Percentiles rank a stretch among this genome's conserved stretches.
These are phyloP conservation scores for Porites lobata DNA, from an alignment of 92 coral and sea anemone genomes.

Conservation along the genomic window DNA sequence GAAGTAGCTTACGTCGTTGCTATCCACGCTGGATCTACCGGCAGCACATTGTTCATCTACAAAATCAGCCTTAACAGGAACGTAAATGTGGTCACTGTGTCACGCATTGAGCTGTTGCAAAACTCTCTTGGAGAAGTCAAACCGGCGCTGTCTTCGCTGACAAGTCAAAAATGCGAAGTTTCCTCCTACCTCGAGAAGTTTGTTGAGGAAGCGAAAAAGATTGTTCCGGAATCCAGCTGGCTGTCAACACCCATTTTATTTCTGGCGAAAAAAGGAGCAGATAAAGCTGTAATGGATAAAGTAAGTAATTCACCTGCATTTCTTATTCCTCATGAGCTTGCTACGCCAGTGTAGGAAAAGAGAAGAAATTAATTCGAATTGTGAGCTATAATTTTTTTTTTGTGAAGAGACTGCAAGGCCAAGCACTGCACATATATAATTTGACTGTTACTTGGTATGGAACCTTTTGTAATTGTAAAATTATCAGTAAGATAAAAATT, in stretches of 20 bases:
- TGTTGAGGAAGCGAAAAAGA: neutral
- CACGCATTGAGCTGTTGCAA: slow-evolving; percentile 4
- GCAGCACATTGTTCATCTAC: slow-evolving; percentile 32
- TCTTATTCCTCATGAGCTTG: too few relatives aligned
- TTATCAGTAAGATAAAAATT: too few relatives aligned
- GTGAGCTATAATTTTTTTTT: too few relatives aligned
- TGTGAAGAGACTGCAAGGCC: too few relatives aligned
- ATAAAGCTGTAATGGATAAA: neutral
- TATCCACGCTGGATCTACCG: slow-evolving; percentile 55
- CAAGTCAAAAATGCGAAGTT: neutral
- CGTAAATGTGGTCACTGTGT: slow-evolving; percentile 13
- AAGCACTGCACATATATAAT: too few relatives aligned
- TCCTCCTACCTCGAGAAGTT: slow-evolving; percentile 15
- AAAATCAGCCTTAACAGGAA: slow-evolving; percentile 15
- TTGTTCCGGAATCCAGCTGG: slow-evolving; percentile 6
- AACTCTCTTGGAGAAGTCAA: slow-evolving; percentile 38
- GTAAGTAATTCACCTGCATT: neutral
- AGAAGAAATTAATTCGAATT: too few relatives aligned
- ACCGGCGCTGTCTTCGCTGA: slow-evolving; percentile 16
- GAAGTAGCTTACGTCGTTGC: slow-evolving; percentile 20
- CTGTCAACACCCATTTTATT: slow-evolving; percentile 21
- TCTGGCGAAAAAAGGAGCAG: slow-evolving; percentile 34
- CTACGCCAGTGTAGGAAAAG: too few relatives aligned
- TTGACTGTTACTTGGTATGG: too few relatives aligned
- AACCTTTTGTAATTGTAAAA: too few relatives aligned